phyloP scores from a whole-genome alignment of 2,888 invertebrate species.

The Colostygia pectinataria region DNA sequence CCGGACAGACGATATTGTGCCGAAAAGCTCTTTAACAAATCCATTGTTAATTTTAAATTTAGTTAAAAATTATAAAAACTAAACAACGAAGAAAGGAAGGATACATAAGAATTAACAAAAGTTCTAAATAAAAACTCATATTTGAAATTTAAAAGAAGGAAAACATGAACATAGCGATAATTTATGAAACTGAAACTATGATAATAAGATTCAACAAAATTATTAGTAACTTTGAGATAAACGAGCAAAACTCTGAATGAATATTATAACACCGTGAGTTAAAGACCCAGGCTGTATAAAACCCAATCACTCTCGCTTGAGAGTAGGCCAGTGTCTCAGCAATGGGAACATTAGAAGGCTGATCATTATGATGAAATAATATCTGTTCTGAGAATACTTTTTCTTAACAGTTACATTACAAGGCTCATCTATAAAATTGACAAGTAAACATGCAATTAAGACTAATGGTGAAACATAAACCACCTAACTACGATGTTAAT shows the following conservation, averaged over 20 bases:
- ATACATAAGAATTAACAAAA: neutral
- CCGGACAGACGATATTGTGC: no score
- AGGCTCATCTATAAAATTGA: slow-evolving; percentile 42
- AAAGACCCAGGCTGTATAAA: no score
- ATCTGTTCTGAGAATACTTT: no score
- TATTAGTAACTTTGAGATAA: no score
- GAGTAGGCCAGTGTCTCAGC: no score
- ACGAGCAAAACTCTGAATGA: no score
- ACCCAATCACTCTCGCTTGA: no score
- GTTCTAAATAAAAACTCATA: slow-evolving; percentile 6
- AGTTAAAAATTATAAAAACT: neutral
- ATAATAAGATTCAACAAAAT: slow-evolving; percentile 28
- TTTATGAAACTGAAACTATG: slow-evolving; percentile 34
- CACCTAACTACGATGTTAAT: slow-evolving; percentile 30
- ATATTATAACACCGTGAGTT: no score
- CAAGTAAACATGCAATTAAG: slow-evolving; percentile 45
- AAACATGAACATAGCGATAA: slow-evolving; percentile 39
- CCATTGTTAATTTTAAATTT: no score
- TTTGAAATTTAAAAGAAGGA: slow-evolving; percentile 10
- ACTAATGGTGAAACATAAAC: slow-evolving; percentile 41
- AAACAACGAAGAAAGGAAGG: neutral
- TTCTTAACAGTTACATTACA: slow-evolving; percentile 25
- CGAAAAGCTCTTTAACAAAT: no score
- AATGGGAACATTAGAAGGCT: no score
- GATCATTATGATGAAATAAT: no score